Percentiles rank a stretch among this genome's conserved stretches.
Conservation (phyloP, 1,140 invertebrate species). For the Drosophila pachea region DNA sequence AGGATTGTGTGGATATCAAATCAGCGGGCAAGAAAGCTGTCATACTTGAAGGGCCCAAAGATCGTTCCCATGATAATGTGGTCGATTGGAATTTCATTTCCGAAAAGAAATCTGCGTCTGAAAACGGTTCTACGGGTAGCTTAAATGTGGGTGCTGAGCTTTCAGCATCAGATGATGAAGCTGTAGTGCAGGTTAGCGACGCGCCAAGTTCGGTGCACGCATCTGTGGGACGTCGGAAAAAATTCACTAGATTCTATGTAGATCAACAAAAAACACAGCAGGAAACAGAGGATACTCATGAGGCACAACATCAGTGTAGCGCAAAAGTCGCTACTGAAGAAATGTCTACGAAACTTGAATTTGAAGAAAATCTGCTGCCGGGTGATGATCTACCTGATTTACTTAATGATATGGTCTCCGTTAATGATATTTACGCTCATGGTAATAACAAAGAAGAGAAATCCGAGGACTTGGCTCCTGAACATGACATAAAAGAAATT, state of each 20-base stretch:
- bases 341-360: neutral
- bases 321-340: neutral
- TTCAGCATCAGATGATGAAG: conserved; percentile 39
- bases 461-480: neutral
- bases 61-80: conserved; percentile 7
- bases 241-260: conserved; percentile 21
- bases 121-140: conserved; percentile 18
- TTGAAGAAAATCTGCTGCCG: neutral
- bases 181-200: neutral
- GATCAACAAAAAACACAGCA: neutral
- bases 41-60: conserved; percentile 32
- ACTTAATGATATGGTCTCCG: neutral
- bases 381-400: neutral
- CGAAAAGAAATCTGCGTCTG: neutral
- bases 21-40: conserved; percentile 22
- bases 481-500: neutral
- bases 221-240: conserved; percentile 22
- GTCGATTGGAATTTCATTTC: neutral
- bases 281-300: conserved; percentile 1
- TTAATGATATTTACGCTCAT: neutral
- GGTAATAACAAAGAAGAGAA: neutral
- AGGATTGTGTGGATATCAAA: conserved; percentile 3
- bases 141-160: conserved; percentile 48
- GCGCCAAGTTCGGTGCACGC: neutral
- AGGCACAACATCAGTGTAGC: neutral